These are phyloP conservation scores for Epinephelus lanceolatus DNA, from an alignment of 2,113 vertebrate genomes.

Conservation along the genomic window DNA sequence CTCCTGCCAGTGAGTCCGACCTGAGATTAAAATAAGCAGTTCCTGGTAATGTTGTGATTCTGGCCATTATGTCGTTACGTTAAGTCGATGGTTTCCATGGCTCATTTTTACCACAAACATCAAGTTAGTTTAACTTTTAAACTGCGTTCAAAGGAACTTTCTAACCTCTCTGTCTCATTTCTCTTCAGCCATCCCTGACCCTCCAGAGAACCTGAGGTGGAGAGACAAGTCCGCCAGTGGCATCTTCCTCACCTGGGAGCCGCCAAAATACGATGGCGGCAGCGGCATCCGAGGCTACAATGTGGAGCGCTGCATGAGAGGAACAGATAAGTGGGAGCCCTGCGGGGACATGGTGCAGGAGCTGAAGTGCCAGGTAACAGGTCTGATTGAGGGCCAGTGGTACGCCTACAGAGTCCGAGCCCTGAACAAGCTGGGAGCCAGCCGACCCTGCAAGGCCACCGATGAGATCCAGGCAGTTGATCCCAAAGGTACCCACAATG, in stretches of 20 bases:
- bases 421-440: constrained; percentile 92
- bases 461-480: constrained; percentile 97
- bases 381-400: constrained; percentile 95
- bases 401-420: constrained; percentile 96
- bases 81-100: too few species aligned
- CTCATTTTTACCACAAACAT: too few species aligned
- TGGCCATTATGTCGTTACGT: too few species aligned
- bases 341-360: constrained; percentile 93
- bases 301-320: constrained; percentile 95
- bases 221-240: constrained; percentile 94
- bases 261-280: constrained; percentile 95
- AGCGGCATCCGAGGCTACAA: constrained; percentile 94
- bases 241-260: constrained; percentile 98
- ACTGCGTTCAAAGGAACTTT: neutral
- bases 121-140: too few species aligned
- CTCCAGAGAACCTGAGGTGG: constrained; percentile 98
- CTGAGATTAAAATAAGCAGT: too few species aligned
- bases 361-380: constrained; percentile 92
- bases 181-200: constrained; percentile 92
- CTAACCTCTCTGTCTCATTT: neutral
- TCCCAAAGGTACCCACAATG: constrained; percentile 88
- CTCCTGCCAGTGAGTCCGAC: constrained; percentile 92
- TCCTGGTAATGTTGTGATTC: too few species aligned
- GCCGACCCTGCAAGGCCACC: constrained; percentile 93
- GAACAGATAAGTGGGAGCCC: constrained; percentile 94